Evolutionary conservation across 2,888 invertebrate genomes (phyloP).

Genomic region (Caenorhabditis sulstoni): DNA sequence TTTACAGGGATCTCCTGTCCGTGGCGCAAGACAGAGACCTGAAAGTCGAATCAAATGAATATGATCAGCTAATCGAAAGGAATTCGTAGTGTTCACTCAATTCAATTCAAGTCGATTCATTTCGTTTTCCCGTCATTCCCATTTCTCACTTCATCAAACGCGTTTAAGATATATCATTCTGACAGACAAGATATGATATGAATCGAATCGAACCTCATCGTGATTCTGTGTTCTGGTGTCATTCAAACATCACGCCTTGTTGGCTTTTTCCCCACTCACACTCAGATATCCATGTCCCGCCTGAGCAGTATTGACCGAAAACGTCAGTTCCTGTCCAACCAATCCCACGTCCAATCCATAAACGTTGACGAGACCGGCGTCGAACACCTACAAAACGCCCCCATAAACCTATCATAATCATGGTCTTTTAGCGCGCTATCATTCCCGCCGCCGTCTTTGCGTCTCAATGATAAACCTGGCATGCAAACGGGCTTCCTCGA

Average conservation of each 20-base stretch:
- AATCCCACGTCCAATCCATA: conserved; percentile 82
- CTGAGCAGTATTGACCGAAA: conserved; percentile 77
- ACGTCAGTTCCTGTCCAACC: conserved; percentile 80
- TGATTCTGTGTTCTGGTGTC: no score
- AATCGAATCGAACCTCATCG: neutral
- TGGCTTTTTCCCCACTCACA: conserved; percentile 27
- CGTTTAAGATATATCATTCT: conserved; percentile 7
- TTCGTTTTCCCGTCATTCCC: no score
- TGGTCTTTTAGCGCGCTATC: conserved; percentile 6
- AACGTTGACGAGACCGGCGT: conserved; percentile 80
- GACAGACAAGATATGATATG: conserved; percentile 48
- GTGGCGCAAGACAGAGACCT: conserved; percentile 78
- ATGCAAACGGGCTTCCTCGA: conserved; percentile 95
- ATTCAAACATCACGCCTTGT: no score
- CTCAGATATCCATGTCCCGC: conserved; percentile 77
- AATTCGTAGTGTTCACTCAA: conserved; percentile 42
- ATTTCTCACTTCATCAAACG: conserved; percentile 20
- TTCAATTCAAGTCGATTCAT: conserved; percentile 29
- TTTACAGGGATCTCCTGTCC: conserved; percentile 84
- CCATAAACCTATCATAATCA: conserved; percentile 35
- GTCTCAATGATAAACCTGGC: conserved; percentile 83
- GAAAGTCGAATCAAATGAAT: conserved; percentile 24
- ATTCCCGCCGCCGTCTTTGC: neutral
- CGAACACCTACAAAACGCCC: conserved; percentile 71
- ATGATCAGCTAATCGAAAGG: conserved; percentile 21